These are phyloP conservation scores for Lordiphosa andalusiaca DNA, from an alignment of 2,888 invertebrate genomes.

Conservation along the genomic window DNA sequence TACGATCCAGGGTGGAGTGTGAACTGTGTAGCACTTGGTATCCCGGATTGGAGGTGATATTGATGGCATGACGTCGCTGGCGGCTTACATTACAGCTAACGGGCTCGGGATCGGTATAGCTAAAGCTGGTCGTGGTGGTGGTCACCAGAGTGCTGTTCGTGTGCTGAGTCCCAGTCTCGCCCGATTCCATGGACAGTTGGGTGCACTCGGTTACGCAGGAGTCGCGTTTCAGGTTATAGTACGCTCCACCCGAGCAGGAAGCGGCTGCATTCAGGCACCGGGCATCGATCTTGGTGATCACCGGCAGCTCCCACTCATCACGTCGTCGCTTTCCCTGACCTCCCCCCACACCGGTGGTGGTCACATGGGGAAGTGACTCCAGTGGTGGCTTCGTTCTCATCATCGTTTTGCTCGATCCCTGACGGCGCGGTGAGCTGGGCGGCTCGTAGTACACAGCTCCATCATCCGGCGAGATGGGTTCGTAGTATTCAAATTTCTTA, in stretches of 20 bases:
- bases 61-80: conserved; percentile 79
- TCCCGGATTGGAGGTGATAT: conserved; percentile 80
- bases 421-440: conserved; percentile 61
- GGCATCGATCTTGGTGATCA: conserved; percentile 63
- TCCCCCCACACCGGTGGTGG: conserved; percentile 38
- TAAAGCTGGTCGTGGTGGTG: conserved; percentile 77
- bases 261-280: conserved; percentile 58
- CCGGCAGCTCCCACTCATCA: conserved; percentile 73
- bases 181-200: conserved; percentile 78
- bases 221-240: conserved; percentile 73
- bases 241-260: conserved; percentile 23
- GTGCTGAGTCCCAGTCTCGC: conserved; percentile 66
- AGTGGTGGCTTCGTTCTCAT: conserved; percentile 43
- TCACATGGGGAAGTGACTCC: conserved; percentile 53
- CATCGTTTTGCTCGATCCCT: conserved; percentile 59
- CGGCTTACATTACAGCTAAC: conserved; percentile 26
- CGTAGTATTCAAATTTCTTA: conserved; percentile 79
- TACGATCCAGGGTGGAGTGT: conserved; percentile 80
- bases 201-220: conserved; percentile 80
- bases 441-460: conserved; percentile 65
- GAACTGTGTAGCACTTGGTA: conserved; percentile 80
- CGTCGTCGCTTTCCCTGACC: conserved; percentile 47
- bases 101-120: conserved; percentile 65
- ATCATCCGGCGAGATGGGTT: conserved; percentile 77
- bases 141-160: conserved; percentile 72